A percentile compares a stretch with the other conserved stretches of the same genome.
Conservation (phyloP, 2,888 invertebrate genomes). For the Diarsia rubi region DNA sequence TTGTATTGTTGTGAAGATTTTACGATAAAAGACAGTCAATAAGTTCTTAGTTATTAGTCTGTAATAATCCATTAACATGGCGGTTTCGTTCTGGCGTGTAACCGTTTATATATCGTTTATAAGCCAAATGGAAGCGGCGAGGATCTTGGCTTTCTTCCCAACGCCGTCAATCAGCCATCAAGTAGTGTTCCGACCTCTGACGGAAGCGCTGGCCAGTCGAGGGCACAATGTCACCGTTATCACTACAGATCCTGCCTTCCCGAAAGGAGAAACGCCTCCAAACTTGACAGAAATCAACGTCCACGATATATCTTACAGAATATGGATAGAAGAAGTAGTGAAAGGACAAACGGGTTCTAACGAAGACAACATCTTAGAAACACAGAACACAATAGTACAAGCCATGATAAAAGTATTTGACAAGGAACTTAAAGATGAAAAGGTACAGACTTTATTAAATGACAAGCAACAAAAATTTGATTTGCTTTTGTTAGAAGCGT, state of each 20-base stretch:
- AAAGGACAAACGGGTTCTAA: neutral
- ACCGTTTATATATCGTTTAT: neutral
- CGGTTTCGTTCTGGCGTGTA: neutral
- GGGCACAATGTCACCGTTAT: neutral
- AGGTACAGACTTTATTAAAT: constrained; percentile 63
- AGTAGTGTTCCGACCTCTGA: constrained; percentile 11
- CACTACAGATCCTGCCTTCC: constrained; percentile 12
- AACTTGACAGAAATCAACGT: constrained; percentile 8
- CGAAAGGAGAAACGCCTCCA: constrained; percentile 2
- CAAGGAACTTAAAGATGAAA: constrained; percentile 22
- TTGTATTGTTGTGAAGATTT: neutral
- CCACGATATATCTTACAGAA: constrained; percentile 1
- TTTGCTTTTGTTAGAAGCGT: constrained; percentile 69
- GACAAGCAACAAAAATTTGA: constrained; percentile 67
- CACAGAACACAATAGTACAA: constrained; percentile 19
- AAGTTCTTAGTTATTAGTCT: neutral
- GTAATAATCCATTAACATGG: neutral
- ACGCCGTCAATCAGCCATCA: constrained; percentile 1
- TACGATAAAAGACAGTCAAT: neutral
- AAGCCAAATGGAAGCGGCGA: neutral
- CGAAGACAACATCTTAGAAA: constrained; percentile 13
- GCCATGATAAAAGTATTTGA: constrained; percentile 34
- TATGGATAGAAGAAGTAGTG: neutral
- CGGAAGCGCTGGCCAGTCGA: constrained; percentile 5
- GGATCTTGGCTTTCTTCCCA: neutral